These are phyloP conservation scores for Petrophora chlorosata DNA, from an alignment of 2,888 invertebrate genomes.

Conservation along the genomic window DNA sequence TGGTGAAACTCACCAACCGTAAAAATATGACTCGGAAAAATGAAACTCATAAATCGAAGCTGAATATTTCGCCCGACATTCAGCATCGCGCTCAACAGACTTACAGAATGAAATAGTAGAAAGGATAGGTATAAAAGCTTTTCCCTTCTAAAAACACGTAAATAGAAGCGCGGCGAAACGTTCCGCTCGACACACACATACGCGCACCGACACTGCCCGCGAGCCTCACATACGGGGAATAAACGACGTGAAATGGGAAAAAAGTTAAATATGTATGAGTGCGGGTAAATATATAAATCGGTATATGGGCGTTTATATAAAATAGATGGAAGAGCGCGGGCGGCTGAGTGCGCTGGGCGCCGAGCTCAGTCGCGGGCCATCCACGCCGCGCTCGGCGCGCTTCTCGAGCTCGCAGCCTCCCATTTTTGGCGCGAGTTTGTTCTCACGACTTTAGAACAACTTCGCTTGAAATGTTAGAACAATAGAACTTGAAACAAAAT, in stretches of 20 bases:
- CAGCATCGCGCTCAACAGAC: conserved; percentile 69
- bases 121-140: conserved; percentile 81
- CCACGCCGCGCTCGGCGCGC: conserved; percentile 47
- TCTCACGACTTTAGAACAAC: conserved; percentile 11
- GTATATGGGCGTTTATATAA: conserved; percentile 80
- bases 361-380: conserved; percentile 71
- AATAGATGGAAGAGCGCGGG: conserved; percentile 69
- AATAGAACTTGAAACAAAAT: background rate
- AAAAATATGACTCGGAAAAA: conserved; percentile 67
- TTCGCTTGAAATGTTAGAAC: background rate
- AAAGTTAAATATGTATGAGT: conserved; percentile 84
- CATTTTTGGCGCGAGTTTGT: conserved; percentile 48
- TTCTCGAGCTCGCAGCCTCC: conserved; percentile 30
- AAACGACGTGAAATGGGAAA: conserved; percentile 83
- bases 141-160: conserved; percentile 82
- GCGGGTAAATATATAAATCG: conserved; percentile 84
- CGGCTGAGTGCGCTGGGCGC: conserved; percentile 44
- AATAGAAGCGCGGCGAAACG: conserved; percentile 62
- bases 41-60: conserved; percentile 77
- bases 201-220: conserved; percentile 53
- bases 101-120: conserved; percentile 75
- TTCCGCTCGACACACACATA: conserved; percentile 64
- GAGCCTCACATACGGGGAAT: conserved; percentile 74
- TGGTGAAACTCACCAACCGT: conserved; percentile 59
- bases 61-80: conserved; percentile 74